These are phyloP conservation scores for Ditylenchus weischeri DNA, from an alignment of 2,888 invertebrate species.

Conservation along the genomic window DNA sequence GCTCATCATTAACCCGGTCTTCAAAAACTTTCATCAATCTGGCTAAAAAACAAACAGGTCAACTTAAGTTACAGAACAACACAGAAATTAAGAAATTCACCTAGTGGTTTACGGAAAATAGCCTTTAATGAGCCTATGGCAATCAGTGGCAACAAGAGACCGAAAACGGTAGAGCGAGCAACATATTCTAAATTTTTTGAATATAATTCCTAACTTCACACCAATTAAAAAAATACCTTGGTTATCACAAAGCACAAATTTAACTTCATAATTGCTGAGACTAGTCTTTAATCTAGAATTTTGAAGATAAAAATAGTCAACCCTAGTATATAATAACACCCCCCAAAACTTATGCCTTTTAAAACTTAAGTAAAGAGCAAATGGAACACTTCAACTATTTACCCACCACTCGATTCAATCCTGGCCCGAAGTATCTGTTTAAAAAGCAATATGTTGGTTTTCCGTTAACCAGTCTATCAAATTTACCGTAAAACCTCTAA, in stretches of 20 bases:
- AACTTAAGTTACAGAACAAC: neutral
- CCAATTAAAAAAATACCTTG: slow-evolving; percentile 30
- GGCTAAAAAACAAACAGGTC: neutral
- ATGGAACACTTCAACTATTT: too few species aligned
- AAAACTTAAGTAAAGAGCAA: too few species aligned
- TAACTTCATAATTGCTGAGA: slow-evolving; percentile 48
- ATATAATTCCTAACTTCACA: too few species aligned
- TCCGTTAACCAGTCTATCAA: too few species aligned
- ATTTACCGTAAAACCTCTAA: too few species aligned
- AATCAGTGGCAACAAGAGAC: slow-evolving; percentile 23
- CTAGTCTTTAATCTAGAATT: slow-evolving; percentile 47
- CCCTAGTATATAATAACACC: too few species aligned
- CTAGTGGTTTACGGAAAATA: slow-evolving; percentile 43
- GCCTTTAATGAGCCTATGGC: slow-evolving; percentile 7
- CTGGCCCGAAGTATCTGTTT: too few species aligned
- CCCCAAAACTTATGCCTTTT: too few species aligned
- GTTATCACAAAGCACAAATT: slow-evolving; percentile 55
- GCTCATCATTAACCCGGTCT: slow-evolving; percentile 36
- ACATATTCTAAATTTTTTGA: slow-evolving; percentile 24
- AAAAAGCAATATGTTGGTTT: too few species aligned
- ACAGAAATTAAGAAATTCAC: slow-evolving; percentile 8
- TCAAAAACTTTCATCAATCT: slow-evolving; percentile 40
- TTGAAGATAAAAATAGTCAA: neutral
- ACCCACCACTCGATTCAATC: too few species aligned
- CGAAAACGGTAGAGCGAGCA: slow-evolving; percentile 47